phyloP scores from a whole-genome alignment of 2,797 vertebrate species.

The Myotis findleyi region DNA sequence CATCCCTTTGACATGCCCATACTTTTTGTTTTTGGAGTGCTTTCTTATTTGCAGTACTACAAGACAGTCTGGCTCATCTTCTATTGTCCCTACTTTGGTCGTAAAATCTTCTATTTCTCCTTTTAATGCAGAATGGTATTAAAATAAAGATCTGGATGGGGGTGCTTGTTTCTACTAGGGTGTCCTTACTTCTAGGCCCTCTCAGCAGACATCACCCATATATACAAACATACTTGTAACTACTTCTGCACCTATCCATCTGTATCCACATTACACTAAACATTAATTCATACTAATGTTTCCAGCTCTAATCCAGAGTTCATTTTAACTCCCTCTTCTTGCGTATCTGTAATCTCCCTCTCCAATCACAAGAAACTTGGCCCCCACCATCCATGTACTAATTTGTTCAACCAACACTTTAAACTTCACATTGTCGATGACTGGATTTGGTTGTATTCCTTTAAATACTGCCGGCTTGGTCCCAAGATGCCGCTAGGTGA shows the following conservation, averaged over 20 bases:
- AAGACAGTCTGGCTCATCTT: not conserved
- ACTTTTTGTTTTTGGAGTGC: not conserved
- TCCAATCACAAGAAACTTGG: not conserved
- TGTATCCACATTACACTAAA: not conserved
- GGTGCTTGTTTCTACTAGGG: not conserved
- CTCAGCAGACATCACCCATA: not conserved
- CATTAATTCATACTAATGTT: not conserved
- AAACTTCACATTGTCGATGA: not conserved
- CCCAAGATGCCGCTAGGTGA: not conserved
- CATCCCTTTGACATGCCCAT: not conserved
- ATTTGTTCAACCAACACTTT: not conserved
- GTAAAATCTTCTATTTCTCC: not conserved
- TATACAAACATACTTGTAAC: fast-evolving
- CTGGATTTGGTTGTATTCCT: constrained; percentile 43
- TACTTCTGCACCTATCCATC: not conserved
- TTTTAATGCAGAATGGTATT: not conserved
- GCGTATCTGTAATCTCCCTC: not conserved
- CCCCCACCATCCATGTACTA: not conserved
- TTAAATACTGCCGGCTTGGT: not conserved
- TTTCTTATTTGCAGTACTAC: not conserved
- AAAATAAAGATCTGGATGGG: not conserved
- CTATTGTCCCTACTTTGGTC: not conserved
- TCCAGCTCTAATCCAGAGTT: not conserved
- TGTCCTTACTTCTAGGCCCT: not conserved
- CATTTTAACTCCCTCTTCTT: not conserved